phyloP scores from a whole-genome alignment of 2,888 invertebrate genomes.

The Tachina fera region DNA sequence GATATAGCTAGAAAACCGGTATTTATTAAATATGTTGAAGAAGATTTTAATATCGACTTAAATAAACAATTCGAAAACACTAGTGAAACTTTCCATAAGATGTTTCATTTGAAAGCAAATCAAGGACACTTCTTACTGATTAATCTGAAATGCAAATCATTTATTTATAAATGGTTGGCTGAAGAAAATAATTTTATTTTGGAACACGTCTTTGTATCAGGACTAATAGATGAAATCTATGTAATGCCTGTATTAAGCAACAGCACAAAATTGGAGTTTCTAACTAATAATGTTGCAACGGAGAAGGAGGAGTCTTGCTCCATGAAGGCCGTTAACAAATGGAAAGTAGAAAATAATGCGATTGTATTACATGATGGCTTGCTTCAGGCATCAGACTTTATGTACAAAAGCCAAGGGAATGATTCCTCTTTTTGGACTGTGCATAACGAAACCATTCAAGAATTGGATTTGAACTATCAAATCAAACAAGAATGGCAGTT shows the following conservation, averaged over 20 bases:
- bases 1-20: conserved; percentile 43
- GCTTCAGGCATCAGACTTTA: background rate
- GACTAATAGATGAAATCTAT: conserved; percentile 82
- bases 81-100: conserved; percentile 9
- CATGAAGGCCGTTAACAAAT: conserved; percentile 73
- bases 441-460: conserved; percentile 16
- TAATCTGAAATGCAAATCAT: conserved; percentile 82
- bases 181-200: conserved; percentile 75
- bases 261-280: conserved; percentile 77
- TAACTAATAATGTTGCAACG: conserved; percentile 76
- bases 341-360: conserved; percentile 73
- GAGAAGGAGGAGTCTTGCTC: conserved; percentile 73
- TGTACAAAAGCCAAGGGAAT: background rate
- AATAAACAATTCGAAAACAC: background rate
- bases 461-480: conserved; percentile 41
- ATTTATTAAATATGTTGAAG: conserved; percentile 84
- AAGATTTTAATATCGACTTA: conserved; percentile 73
- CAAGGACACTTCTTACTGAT: conserved; percentile 75
- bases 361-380: background rate
- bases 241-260: conserved; percentile 74
- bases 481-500: conserved; percentile 40
- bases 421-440: conserved; percentile 20
- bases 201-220: conserved; percentile 81
- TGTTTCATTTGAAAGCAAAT: conserved; percentile 29
- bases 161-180: conserved; percentile 82